Evolutionary conservation across 2,888 invertebrate genomes (phyloP).

Genomic region (Andrena haemorrhoa): DNA sequence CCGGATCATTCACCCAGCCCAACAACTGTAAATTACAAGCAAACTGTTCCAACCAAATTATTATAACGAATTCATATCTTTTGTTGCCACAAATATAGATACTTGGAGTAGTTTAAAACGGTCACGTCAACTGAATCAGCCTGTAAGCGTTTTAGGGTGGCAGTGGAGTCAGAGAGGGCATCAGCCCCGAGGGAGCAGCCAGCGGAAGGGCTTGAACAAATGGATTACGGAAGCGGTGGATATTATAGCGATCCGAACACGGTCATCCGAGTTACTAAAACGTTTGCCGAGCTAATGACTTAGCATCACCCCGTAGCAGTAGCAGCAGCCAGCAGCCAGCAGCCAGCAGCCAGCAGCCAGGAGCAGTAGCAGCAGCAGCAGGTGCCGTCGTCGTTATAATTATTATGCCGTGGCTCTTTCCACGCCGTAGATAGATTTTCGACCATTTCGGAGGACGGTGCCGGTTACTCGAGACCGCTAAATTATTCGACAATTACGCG

Average conservation of each 20-base stretch:
- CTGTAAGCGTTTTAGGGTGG: constrained; percentile 26
- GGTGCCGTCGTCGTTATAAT: constrained; percentile 82
- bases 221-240: constrained; percentile 78
- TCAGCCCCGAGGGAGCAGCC: constrained; percentile 43
- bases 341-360: constrained; percentile 79
- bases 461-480: constrained; percentile 1
- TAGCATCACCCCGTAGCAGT: constrained; percentile 54
- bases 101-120: background rate
- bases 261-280: constrained; percentile 74
- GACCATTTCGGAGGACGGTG: constrained; percentile 17
- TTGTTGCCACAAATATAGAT: background rate
- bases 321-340: constrained; percentile 55
- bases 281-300: constrained; percentile 82
- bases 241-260: constrained; percentile 76
- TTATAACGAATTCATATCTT: too few species aligned
- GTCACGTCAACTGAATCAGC: background rate
- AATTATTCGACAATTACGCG: constrained; percentile 21
- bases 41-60: background rate
- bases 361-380: constrained; percentile 69
- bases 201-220: constrained; percentile 71
- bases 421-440: constrained; percentile 28
- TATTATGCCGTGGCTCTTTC: constrained; percentile 76
- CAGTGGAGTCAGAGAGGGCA: constrained; percentile 19
- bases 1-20: constrained; percentile 10
- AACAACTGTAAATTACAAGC: background rate